Base-by-base conservation (phyloP, 1,140 invertebrate genomes). In the Brachionus plicatilis region DNA sequence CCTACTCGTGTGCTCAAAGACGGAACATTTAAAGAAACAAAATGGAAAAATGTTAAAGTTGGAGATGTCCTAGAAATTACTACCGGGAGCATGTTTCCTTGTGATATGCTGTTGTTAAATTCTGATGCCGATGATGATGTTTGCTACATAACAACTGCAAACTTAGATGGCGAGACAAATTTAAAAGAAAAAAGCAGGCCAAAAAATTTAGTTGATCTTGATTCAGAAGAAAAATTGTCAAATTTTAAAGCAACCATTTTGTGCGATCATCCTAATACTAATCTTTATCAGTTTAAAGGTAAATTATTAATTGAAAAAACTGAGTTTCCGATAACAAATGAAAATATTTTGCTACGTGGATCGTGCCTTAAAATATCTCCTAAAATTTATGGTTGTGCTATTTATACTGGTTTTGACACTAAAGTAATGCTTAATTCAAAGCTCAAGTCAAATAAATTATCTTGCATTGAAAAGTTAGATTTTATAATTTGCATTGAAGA, bases 121-220 rank as follows among this genome's bases (percentile, higher is more conserved):
- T 93, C 91, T 97, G 79, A 90, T 97, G 47, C 90, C 98, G 86
- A 95, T 3, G 97, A 98, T 90, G 97, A 97, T 8, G 92, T 98
- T 85, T 98, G 97, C 91, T 99, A 96, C 89, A 97, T 99, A 87
- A 97, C 98, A 92, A 99, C 97, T 68, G 96, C 97, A 27, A 98
- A 99, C 91, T 91, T 99, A 86, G 97, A 99, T 91, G 97, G 97
- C 93, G 96, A 91, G 90, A 91, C 92, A 3, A 93, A 93, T 88
- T 88, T 93, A 50, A 93, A 93, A 88, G 92, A 92, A 87, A 87
- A 29, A 89, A 88, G 86, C 85, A 89, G 20, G 43, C 87, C 8
- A 88, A 90, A 41, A 89, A 90, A 1, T 86, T 87, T 17, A 24
- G 3, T 7, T 6, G 84, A 87, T 6, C 87, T 87, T 12, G 87